These are phyloP conservation scores for Apodemia mormo DNA, from an alignment of 2,888 invertebrate genomes.

Conservation along the genomic window DNA sequence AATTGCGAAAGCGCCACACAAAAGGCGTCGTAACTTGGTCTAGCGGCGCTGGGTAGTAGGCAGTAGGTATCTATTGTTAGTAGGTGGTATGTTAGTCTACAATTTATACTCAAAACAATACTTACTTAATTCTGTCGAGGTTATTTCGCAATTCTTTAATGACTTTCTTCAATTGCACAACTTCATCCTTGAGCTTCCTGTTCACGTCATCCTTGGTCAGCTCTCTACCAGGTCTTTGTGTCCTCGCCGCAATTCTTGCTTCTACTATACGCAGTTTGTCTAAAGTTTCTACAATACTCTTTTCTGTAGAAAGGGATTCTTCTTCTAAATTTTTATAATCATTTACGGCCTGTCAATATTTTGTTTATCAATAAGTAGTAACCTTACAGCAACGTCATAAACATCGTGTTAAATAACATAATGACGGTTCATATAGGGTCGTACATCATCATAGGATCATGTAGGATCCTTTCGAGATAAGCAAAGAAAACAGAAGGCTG, in stretches of 20 bases:
- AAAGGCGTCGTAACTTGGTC: too few species aligned
- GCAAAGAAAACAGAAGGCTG: too few species aligned
- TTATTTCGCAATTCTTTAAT: slow-evolving; percentile 80
- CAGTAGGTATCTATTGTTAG: too few species aligned
- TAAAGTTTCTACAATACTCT: slow-evolving; percentile 84
- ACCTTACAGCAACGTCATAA: too few species aligned
- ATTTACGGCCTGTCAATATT: slow-evolving; percentile 71
- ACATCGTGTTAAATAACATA: too few species aligned
- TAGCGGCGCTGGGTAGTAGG: too few species aligned
- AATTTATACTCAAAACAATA: slow-evolving; percentile 28
- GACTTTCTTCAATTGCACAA: slow-evolving; percentile 81
- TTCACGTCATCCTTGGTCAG: slow-evolving; percentile 85
- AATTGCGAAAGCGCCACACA: too few species aligned
- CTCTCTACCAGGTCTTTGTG: slow-evolving; percentile 85
- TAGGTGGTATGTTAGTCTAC: too few species aligned
- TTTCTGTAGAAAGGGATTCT: slow-evolving; percentile 85
- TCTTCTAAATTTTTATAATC: slow-evolving; percentile 87
- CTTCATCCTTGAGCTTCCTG: slow-evolving; percentile 83
- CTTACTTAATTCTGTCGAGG: slow-evolving; percentile 82
- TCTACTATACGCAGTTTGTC: slow-evolving; percentile 86
- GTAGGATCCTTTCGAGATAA: too few species aligned
- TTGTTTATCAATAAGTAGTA: not conserved
- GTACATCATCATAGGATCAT: too few species aligned
- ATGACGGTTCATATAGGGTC: too few species aligned
- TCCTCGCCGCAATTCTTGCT: slow-evolving; percentile 87